Evolutionary conservation across 1,140 invertebrate species (phyloP).

Genomic region (Lasioglossum baleicum): DNA sequence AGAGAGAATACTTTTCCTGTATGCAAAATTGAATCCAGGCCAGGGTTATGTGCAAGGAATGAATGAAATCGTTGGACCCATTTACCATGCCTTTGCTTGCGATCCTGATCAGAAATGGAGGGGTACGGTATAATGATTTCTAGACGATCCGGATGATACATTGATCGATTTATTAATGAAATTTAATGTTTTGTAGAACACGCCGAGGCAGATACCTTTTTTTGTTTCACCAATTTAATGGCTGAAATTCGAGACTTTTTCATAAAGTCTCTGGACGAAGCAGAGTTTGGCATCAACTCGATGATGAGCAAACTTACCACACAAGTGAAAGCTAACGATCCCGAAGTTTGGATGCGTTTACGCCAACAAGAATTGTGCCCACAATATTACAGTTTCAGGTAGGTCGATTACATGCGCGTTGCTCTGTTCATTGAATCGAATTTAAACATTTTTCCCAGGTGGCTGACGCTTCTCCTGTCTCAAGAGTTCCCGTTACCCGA

Average conservation of each 20-base stretch:
- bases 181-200: constrained; percentile 84
- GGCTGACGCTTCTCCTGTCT: constrained; percentile 97
- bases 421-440: neutral
- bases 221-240: constrained; percentile 98
- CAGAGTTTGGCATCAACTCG: constrained; percentile 91
- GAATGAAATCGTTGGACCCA: constrained; percentile 99
- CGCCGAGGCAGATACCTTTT: constrained; percentile 98
- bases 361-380: constrained; percentile 92
- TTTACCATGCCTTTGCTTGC: constrained; percentile 97
- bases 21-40: constrained; percentile 98
- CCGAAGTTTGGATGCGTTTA: constrained; percentile 87
- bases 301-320: constrained; percentile 90
- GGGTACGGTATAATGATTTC: constrained; percentile 79
- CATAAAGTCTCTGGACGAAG: constrained; percentile 96
- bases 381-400: constrained; percentile 97
- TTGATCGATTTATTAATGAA: neutral
- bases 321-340: constrained; percentile 89
- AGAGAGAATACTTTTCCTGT: constrained; percentile 97
- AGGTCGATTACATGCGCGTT: constrained; percentile 21
- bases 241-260: constrained; percentile 98
- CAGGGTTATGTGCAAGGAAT: constrained; percentile 99
- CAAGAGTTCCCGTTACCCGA: constrained; percentile 99
- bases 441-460: constrained; percentile 81
- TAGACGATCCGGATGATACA: no score
- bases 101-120: constrained; percentile 91